Conservation (phyloP, 1,140 invertebrate genomes). For the Eulimnadia texana region DNA sequence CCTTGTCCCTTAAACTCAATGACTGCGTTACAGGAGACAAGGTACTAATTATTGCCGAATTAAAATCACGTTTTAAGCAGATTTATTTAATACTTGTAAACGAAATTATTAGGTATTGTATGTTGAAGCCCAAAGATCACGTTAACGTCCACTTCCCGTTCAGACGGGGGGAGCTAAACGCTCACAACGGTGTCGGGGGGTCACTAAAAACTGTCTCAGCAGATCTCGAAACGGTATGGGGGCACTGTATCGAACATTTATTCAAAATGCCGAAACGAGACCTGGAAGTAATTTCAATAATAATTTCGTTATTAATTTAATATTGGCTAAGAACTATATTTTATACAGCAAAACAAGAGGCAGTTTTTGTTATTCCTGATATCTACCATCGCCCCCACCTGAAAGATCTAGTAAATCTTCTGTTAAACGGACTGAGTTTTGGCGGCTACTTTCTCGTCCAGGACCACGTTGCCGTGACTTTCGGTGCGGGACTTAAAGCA, state of each 20-base stretch:
- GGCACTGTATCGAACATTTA: slow-evolving; percentile 54
- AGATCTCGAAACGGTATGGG: slow-evolving; percentile 79
- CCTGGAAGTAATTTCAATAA: slow-evolving; percentile 42
- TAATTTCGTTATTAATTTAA: slow-evolving; percentile 6
- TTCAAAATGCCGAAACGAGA: slow-evolving; percentile 60
- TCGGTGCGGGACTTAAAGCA: slow-evolving; percentile 77
- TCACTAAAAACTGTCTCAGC: slow-evolving; percentile 65
- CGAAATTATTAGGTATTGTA: slow-evolving; percentile 45
- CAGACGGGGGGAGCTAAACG: slow-evolving; percentile 66
- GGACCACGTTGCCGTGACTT: slow-evolving; percentile 83
- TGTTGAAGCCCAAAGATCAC: slow-evolving; percentile 48
- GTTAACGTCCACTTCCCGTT: slow-evolving; percentile 85
- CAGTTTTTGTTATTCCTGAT: slow-evolving; percentile 77
- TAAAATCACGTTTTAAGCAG: too few relatives aligned
- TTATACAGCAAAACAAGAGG: slow-evolving; percentile 52
- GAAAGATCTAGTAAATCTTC: slow-evolving; percentile 64
- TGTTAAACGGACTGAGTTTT: slow-evolving; percentile 71
- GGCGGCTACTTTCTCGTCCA: slow-evolving; percentile 75
- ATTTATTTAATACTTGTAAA: too few relatives aligned
- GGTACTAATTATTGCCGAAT: slow-evolving; percentile 25
- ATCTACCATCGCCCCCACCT: slow-evolving; percentile 77
- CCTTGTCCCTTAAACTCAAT: slow-evolving; percentile 24
- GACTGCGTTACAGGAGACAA: slow-evolving; percentile 34
- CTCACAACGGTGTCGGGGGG: slow-evolving; percentile 65
- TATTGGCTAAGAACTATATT: slow-evolving; percentile 11